A percentile compares a stretch with the other conserved stretches of the same genome.
Evolutionary conservation across 2,797 vertebrate species (phyloP).

Genomic region (Anabacerthia variegaticeps): DNA sequence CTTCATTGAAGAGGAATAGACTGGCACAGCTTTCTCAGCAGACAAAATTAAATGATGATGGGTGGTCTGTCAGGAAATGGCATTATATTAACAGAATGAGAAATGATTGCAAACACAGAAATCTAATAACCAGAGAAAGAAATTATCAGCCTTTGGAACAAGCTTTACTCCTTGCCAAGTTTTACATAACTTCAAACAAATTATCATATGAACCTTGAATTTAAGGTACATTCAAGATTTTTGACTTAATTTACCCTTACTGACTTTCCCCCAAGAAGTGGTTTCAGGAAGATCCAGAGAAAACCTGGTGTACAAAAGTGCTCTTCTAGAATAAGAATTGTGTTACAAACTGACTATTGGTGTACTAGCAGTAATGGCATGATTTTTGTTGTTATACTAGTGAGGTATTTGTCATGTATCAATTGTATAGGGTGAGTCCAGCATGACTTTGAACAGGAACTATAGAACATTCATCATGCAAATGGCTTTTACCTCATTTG

Average conservation of each 20-base stretch:
- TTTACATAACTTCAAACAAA: background rate
- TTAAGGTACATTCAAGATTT: background rate
- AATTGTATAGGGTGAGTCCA: background rate
- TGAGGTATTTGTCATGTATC: background rate
- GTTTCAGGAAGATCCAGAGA: background rate
- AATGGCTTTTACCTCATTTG: background rate
- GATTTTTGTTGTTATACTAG: background rate
- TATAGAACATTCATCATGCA: background rate
- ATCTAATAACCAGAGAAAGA: conserved; percentile 44
- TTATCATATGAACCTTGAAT: background rate
- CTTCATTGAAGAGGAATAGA: conserved; percentile 1
- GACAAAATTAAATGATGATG: conserved; percentile 28
- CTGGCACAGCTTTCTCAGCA: background rate
- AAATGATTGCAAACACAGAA: background rate
- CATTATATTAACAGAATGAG: conserved; percentile 11
- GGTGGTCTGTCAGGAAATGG: conserved; percentile 2
- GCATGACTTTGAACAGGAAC: background rate
- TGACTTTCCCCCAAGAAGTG: fast-evolving
- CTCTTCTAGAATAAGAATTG: background rate
- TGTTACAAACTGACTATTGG: background rate
- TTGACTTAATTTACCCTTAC: background rate
- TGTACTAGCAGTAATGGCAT: background rate
- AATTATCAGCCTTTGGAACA: background rate
- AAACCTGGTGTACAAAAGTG: background rate
- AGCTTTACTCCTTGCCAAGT: background rate